phyloP scores from a whole-genome alignment of 2,113 vertebrate genomes.

The Collichthys lucidus region DNA sequence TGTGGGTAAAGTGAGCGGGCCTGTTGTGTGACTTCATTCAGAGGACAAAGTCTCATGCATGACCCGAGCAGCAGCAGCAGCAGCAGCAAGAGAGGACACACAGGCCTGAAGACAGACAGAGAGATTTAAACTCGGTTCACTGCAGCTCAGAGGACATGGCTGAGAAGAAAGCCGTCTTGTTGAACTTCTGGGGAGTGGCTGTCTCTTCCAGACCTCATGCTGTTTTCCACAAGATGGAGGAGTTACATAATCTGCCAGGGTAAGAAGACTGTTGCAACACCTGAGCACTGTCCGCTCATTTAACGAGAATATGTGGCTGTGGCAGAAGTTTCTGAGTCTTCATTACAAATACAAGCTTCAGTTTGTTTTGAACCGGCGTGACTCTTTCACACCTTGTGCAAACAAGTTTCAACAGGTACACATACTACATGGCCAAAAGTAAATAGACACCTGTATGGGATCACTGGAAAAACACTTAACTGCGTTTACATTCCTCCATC shows the following conservation, averaged over 20 bases:
- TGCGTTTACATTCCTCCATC: no score
- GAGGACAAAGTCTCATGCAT: background rate
- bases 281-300: background rate
- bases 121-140: no score
- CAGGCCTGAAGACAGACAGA: no score
- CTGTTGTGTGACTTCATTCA: background rate
- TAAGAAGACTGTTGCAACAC: slow-evolving; percentile 14
- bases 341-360: background rate
- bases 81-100: no score
- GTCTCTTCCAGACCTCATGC: no score
- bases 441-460: background rate
- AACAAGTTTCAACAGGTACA: background rate
- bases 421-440: background rate
- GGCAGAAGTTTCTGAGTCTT: background rate
- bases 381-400: background rate
- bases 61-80: no score
- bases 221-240: no score
- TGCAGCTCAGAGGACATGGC: no score
- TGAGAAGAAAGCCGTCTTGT: no score
- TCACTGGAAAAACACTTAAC: no score
- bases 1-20: background rate
- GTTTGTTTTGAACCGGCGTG: background rate
- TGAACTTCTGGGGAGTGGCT: no score
- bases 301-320: background rate
- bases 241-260: no score